A percentile compares a stretch with the other conserved stretches of the same genome.
These are phyloP conservation scores for Diadumene lineata DNA, from an alignment of 92 coral and sea anemone genomes.

Conservation along the genomic window DNA sequence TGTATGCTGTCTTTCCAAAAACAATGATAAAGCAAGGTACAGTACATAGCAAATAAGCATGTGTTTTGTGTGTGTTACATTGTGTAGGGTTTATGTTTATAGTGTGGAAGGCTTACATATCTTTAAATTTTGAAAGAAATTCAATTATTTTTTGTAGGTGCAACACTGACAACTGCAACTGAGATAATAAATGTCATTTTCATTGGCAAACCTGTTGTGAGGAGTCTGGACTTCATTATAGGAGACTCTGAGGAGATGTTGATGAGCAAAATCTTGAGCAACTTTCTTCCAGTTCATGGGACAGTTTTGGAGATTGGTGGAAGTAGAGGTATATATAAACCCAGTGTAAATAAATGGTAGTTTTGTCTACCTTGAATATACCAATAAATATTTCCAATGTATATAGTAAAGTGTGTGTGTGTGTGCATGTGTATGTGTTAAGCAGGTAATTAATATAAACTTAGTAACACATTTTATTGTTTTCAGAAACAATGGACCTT, in stretches of 20 bases:
- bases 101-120: too few relatives aligned
- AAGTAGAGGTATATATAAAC: not conserved
- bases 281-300: not conserved
- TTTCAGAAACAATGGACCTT: not conserved
- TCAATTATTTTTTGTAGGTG: not conserved
- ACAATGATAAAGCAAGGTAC: not conserved
- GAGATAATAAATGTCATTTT: not conserved
- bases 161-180: not conserved
- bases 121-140: not conserved
- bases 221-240: not conserved
- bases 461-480: too few relatives aligned
- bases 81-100: too few relatives aligned
- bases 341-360: not conserved
- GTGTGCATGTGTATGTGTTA: not conserved
- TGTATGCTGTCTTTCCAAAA: not conserved
- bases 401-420: not conserved
- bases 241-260: not conserved
- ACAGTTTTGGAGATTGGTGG: not conserved
- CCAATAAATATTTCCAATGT: not conserved
- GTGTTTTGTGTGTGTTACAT: not conserved
- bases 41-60: not conserved
- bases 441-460: not conserved
- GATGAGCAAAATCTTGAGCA: not conserved
- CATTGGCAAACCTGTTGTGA: not conserved
- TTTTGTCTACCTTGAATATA: not conserved